Base-by-base conservation (phyloP, 2,888 invertebrate species). In the Xestia c-nigrum region DNA sequence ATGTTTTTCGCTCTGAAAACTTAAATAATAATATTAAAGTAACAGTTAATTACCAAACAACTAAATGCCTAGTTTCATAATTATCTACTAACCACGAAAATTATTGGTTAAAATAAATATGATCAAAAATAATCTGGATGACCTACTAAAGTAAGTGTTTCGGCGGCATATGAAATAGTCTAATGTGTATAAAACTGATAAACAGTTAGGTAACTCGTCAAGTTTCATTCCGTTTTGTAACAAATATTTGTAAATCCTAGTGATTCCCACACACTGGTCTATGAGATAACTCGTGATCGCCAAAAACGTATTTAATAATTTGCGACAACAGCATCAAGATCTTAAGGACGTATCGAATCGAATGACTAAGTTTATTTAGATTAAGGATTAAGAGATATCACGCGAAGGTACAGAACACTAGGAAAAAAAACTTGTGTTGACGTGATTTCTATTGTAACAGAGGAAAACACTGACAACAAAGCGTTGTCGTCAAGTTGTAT, bases 191-290 rank as follows among this genome's bases (percentile, higher is more conserved):
- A 69, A 71, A 61, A 76, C 66, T 43, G 76, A 77, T 78, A 76
- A 71, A 78, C 46, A 78, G 76, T 88, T 78, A 76, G 73, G 82
- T 74, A 88, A 83, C 74, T 75, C 38, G 16, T 63, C 70, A 64
- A 71, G 84, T 81, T 85, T 81, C 76, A 77, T 77, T 78, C 67
- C 38, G 83, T 88, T 86, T 87, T 74, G 87, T 66, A 84, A 86
- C 70, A 52, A 61, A 80, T 71, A 74, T 83, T 85, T 80, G 79
- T 75, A 83, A 83, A 76, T 79, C 74, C 61, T 68, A 75, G 66
- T 61, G 77, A 72, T 64, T 79, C 84, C 70, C 78, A 83, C 76
- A 80, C 55, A 31, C n/a, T 64, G 68, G 72, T 55, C 64, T 73
- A 84, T 83, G 84, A 80, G 78, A 84, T 84, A 86, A 85, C 72